phyloP scores from a whole-genome alignment of 2,888 invertebrate genomes.

The Pyrrhia umbra region DNA sequence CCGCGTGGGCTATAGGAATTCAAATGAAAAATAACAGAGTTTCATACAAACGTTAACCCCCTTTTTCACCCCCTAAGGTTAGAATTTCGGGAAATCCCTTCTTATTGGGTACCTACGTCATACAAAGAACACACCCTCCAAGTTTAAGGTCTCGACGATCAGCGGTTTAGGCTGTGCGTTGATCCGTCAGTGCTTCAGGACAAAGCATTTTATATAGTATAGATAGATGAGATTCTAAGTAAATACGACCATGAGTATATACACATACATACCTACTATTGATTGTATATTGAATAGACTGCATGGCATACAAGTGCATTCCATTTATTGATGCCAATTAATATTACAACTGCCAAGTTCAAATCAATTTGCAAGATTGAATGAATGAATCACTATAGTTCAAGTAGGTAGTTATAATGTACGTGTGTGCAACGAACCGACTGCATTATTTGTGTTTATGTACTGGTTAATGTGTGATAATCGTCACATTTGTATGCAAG shows the following conservation, averaged over 20 bases:
- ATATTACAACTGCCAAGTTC: conserved; percentile 73
- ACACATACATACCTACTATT: conserved; percentile 7
- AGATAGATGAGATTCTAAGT: not conserved
- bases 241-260: not conserved
- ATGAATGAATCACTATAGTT: conserved; percentile 65
- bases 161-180: too few relatives aligned
- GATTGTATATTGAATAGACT: conserved; percentile 30
- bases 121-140: too few relatives aligned
- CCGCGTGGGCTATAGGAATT: too few relatives aligned
- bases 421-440: not conserved
- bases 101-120: too few relatives aligned
- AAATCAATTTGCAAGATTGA: conserved; percentile 77
- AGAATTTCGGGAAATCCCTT: too few relatives aligned
- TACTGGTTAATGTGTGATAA: not conserved
- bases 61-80: too few relatives aligned
- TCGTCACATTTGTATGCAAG: not conserved
- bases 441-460: conserved; percentile 15
- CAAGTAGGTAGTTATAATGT: conserved; percentile 8
- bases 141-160: too few relatives aligned
- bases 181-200: too few relatives aligned
- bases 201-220: too few relatives aligned
- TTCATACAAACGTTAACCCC: too few relatives aligned
- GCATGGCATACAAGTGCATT: conserved; percentile 56
- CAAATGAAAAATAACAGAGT: too few relatives aligned
- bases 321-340: conserved; percentile 59